Conservation (phyloP, 2,113 vertebrate genomes). For the Cryptomyrus ogoouensis region DNA sequence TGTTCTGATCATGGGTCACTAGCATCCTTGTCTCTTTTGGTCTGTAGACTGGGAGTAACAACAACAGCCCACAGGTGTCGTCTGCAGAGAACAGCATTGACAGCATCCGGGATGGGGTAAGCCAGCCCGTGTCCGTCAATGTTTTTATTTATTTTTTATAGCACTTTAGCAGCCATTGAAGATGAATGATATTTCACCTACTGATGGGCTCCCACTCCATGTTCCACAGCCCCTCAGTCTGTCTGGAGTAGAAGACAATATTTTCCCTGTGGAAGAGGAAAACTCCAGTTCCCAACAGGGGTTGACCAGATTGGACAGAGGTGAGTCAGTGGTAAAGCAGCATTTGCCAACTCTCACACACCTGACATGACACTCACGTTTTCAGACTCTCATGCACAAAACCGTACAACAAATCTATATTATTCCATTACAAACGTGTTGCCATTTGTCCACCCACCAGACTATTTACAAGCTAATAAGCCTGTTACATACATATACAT, state of each 20-base stretch:
- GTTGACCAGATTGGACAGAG: not conserved
- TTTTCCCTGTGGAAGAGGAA: not conserved
- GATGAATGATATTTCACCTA: not conserved
- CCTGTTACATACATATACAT: too few relatives aligned
- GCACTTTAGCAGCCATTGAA: not conserved
- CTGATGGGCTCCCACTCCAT: not conserved
- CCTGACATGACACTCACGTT: not conserved
- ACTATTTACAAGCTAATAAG: too few relatives aligned
- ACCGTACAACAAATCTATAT: too few relatives aligned
- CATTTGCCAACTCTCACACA: not conserved
- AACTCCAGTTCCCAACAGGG: not conserved
- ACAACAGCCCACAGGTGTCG: conserved; percentile 38
- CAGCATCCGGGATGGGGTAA: conserved; percentile 45
- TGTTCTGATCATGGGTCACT: not conserved
- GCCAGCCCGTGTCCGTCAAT: not conserved
- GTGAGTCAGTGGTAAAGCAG: not conserved
- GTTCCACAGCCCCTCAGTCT: conserved; percentile 48
- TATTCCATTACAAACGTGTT: too few relatives aligned
- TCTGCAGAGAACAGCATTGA: conserved; percentile 34
- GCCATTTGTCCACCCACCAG: too few relatives aligned
- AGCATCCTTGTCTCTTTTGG: not conserved
- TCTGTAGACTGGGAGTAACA: conserved; percentile 43
- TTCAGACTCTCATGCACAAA: too few relatives aligned
- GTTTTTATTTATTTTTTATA: not conserved
- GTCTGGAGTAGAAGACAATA: conserved; percentile 46